Evolutionary conservation across 2,888 invertebrate species (phyloP).

Genomic region (Incurvaria masculella): DNA sequence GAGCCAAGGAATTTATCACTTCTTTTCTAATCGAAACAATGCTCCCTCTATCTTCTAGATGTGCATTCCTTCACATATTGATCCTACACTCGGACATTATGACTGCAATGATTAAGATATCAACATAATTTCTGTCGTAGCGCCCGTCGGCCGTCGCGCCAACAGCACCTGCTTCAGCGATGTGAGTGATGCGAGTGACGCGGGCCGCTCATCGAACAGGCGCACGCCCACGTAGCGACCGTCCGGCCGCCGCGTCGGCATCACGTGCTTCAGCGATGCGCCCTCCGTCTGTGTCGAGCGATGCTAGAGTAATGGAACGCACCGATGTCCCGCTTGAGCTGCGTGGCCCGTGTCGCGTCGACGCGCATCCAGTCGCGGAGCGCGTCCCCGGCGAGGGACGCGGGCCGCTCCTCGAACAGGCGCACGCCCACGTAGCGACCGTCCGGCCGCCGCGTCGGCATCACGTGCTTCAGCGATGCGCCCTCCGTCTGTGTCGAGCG

Average conservation of each 20-base stretch:
- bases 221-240: slow-evolving; percentile 66
- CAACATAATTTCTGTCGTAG: no score
- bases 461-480: slow-evolving; percentile 38
- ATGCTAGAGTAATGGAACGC: no score
- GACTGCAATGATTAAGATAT: no score
- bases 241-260: slow-evolving; percentile 60
- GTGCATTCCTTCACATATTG: no score
- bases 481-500: slow-evolving; percentile 29
- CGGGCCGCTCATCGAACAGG: slow-evolving; percentile 59
- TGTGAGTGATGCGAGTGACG: no score
- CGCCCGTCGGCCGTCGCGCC: no score
- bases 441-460: slow-evolving; percentile 60
- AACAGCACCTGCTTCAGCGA: no score
- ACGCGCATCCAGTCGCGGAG: slow-evolving; percentile 47
- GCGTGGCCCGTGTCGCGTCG: slow-evolving; percentile 33
- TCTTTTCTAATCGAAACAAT: no score
- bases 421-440: slow-evolving; percentile 66
- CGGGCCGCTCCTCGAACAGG: slow-evolving; percentile 59
- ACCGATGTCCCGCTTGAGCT: slow-evolving; percentile 40
- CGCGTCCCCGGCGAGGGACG: slow-evolving; percentile 56
- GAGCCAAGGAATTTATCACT: no score
- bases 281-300: no score
- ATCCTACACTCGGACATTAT: no score
- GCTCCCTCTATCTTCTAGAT: no score
- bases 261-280: slow-evolving; percentile 50